Percentiles rank a stretch among this genome's conserved stretches.
Evolutionary conservation across 2,888 invertebrate species (phyloP).

Genomic region (Nemapogon koenigi): DNA sequence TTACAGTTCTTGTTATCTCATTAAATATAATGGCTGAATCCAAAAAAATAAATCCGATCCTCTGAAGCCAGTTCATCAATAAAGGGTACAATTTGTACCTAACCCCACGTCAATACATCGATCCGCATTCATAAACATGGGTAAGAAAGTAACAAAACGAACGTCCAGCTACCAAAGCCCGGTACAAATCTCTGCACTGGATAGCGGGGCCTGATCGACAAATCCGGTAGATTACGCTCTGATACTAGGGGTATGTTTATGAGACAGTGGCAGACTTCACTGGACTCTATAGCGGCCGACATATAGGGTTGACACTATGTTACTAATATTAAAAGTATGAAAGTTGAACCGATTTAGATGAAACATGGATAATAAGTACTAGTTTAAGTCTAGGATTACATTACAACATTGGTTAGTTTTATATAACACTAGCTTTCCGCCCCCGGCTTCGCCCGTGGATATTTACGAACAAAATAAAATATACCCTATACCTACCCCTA

Average conservation of each 20-base stretch:
- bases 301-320: conserved; percentile 3
- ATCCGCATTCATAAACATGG: conserved; percentile 9
- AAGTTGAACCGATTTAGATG: no score
- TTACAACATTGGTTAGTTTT: no score
- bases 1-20: no score
- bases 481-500: no score
- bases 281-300: neutral
- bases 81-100: no score
- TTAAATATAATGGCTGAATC: no score
- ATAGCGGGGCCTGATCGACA: conserved; percentile 59
- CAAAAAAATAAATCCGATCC: no score
- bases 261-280: conserved; percentile 17
- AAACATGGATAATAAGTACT: no score
- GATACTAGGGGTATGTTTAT: conserved; percentile 40
- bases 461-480: no score
- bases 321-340: neutral
- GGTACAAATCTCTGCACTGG: conserved; percentile 59
- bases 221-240: conserved; percentile 64
- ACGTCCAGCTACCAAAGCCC: conserved; percentile 36
- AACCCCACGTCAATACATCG: conserved; percentile 2
- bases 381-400: no score
- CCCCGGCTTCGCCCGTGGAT: no score
- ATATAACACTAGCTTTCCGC: no score
- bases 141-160: conserved; percentile 7
- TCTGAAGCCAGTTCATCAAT: neutral